phyloP scores from a whole-genome alignment of 1,140 invertebrate species.

The Drosophila sturtevanti region DNA sequence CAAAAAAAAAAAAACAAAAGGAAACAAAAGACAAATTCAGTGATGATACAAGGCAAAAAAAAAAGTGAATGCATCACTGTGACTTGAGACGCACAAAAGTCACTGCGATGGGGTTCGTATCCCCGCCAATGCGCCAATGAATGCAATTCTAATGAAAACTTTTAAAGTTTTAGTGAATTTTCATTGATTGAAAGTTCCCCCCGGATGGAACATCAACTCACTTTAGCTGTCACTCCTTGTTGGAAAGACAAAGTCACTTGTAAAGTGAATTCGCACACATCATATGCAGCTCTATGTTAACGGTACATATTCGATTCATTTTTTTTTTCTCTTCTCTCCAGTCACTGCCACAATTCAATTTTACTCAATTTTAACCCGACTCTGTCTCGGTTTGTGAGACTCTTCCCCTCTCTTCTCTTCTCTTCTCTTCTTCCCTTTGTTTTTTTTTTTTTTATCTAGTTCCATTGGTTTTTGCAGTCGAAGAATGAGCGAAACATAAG shows the following conservation, averaged over 20 bases:
- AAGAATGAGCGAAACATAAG: constrained; percentile 55
- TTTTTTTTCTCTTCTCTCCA: no score
- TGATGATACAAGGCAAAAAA: neutral
- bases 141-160: neutral
- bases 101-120: neutral
- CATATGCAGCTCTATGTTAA: neutral
- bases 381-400: constrained; percentile 28
- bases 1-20: no score
- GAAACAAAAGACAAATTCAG: neutral
- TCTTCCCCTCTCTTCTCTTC: neutral
- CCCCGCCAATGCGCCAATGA: neutral
- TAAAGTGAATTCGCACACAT: neutral
- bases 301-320: neutral
- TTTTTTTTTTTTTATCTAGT: neutral
- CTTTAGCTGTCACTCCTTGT: no score
- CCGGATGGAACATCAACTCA: no score
- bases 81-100: neutral
- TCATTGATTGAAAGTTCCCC: no score
- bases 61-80: neutral
- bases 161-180: no score
- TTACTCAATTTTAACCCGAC: constrained; percentile 44
- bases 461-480: constrained; percentile 22
- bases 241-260: neutral
- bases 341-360: constrained; percentile 7
- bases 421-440: neutral